phyloP scores from a whole-genome alignment of 2,888 invertebrate species.

The Drosophila tanythrix region DNA sequence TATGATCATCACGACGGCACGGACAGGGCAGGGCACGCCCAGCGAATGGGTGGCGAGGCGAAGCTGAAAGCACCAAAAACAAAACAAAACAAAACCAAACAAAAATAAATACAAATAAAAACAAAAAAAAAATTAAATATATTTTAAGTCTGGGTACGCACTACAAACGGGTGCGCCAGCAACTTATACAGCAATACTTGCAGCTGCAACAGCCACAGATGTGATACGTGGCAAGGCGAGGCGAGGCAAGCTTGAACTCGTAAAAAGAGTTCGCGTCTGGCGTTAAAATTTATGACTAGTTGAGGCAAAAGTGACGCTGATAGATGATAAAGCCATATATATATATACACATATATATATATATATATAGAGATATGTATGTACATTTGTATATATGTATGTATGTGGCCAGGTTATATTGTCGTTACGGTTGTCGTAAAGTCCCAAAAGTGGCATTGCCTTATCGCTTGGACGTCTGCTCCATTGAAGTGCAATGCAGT shows the following conservation, averaged over 20 bases:
- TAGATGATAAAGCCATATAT: constrained; percentile 51
- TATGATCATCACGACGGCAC: constrained; percentile 54
- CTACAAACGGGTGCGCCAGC: constrained; percentile 49
- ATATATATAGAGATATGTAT: background rate
- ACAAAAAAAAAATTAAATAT: background rate
- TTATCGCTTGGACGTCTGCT: constrained; percentile 12
- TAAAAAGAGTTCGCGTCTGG: constrained; percentile 53
- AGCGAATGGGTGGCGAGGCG: constrained; percentile 31
- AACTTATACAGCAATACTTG: constrained; percentile 28
- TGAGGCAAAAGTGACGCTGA: constrained; percentile 61
- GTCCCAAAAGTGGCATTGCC: constrained; percentile 26
- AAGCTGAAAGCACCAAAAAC: constrained; percentile 10
- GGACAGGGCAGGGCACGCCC: constrained; percentile 43
- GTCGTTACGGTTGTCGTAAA: constrained; percentile 45
- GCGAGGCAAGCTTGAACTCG: constrained; percentile 34
- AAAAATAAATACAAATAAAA: background rate
- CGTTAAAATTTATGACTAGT: constrained; percentile 62
- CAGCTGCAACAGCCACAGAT: constrained; percentile 23
- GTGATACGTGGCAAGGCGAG: constrained; percentile 17
- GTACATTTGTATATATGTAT: background rate
- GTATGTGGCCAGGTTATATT: constrained; percentile 25
- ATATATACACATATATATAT: background rate
- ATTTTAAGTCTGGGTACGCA: constrained; percentile 29
- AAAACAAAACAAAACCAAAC: background rate
- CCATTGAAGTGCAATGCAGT: constrained; percentile 8